Evolutionary conservation across 2,888 invertebrate genomes (phyloP).

Genomic region (Sphecodes monilicornis): DNA sequence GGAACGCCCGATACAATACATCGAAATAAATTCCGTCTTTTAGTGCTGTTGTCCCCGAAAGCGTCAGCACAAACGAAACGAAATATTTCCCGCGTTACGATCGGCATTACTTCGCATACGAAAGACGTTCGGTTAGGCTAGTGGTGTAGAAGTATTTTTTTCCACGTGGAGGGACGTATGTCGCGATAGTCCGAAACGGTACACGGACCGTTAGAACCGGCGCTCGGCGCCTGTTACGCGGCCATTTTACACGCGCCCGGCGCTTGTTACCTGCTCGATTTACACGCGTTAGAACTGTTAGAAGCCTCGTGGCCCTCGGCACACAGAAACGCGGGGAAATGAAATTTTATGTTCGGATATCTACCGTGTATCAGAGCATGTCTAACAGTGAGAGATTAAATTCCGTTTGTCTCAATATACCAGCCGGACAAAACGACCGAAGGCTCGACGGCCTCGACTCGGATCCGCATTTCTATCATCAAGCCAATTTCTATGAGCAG

Average conservation of each 20-base stretch:
- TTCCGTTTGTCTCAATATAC: constrained; percentile 50
- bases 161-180: background rate
- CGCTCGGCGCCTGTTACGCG: constrained; percentile 1
- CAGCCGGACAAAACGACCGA: constrained; percentile 13
- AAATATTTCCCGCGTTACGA: background rate
- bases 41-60: background rate
- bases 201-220: background rate
- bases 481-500: constrained; percentile 19
- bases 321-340: constrained; percentile 23
- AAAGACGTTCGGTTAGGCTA: background rate
- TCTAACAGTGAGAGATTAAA: constrained; percentile 57
- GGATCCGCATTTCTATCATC: constrained; percentile 21
- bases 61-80: background rate
- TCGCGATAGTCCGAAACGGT: background rate
- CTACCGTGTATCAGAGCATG: constrained; percentile 45
- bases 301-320: background rate
- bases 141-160: background rate
- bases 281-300: background rate
- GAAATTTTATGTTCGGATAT: constrained; percentile 43
- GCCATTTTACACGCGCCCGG: constrained; percentile 7
- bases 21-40: constrained; percentile 5
- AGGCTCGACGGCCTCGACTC: constrained; percentile 6
- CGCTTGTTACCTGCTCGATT: constrained; percentile 21
- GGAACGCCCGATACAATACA: constrained; percentile 1
- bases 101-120: background rate